Conservation (phyloP, 35 echinoderm and acorn worm genomes). For the Eucidaris tribuloides region DNA sequence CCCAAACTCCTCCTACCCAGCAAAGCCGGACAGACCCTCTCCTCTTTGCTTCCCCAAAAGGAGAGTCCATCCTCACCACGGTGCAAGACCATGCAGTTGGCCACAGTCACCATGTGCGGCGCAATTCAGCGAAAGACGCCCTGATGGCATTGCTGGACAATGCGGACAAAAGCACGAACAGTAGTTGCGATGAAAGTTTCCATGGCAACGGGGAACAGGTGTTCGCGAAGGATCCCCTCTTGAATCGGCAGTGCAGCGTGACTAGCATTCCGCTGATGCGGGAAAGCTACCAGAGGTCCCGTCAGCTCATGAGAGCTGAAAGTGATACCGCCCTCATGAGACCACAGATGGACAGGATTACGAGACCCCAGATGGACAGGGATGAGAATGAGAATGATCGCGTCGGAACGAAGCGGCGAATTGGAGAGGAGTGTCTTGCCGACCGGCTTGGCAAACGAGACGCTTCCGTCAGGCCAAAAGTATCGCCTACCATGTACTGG, state of each 20-base stretch:
- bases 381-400: conserved; percentile 8
- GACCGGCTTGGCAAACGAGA: not conserved
- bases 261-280: not conserved
- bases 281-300: conserved; percentile 11
- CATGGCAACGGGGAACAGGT: not conserved
- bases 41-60: not conserved
- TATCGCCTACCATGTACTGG: not conserved
- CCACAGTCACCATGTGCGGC: not conserved
- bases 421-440: too few species aligned
- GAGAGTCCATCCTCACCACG: not conserved
- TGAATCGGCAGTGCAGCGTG: conserved; percentile 11
- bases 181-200: too few species aligned
- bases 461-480: not conserved
- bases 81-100: conserved; percentile 1
- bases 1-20: not conserved
- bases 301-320: not conserved
- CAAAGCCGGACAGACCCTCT: not conserved
- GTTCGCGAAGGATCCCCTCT: not conserved
- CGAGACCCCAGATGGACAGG: too few species aligned
- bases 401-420: not conserved
- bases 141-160: not conserved
- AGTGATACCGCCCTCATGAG: conserved; percentile 15
- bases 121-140: conserved; percentile 9
- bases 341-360: not conserved
- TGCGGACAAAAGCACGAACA: too few species aligned